phyloP scores from a whole-genome alignment of 2,797 vertebrate genomes.

The Poeciliopsis infans region DNA sequence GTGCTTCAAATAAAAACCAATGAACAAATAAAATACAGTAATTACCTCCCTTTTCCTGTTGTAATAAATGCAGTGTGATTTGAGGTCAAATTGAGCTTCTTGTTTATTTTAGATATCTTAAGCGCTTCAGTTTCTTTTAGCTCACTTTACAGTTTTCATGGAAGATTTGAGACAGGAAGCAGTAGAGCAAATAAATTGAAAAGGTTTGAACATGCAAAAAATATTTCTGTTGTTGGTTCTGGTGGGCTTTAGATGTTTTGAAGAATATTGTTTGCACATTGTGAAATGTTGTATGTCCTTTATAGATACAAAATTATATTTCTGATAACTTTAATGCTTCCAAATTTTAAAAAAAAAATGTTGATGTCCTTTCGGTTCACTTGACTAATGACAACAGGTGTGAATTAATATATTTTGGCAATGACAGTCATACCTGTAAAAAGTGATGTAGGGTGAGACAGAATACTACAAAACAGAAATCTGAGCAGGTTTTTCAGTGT shows the following conservation, averaged over 20 bases:
- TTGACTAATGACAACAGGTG: neutral
- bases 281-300: neutral
- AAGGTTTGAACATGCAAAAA: neutral
- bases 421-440: neutral
- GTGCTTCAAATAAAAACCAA: neutral
- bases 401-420: neutral
- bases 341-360: neutral
- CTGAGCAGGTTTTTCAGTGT: constrained; percentile 2
- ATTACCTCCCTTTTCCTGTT: neutral
- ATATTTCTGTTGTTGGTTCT: too few species aligned
- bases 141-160: neutral
- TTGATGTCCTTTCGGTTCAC: neutral
- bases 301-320: neutral
- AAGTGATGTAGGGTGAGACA: neutral
- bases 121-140: neutral
- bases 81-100: neutral
- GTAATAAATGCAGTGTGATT: neutral
- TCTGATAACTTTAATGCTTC: neutral
- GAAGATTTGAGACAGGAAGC: neutral
- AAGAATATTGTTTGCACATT: neutral
- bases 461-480: neutral
- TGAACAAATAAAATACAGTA: neutral
- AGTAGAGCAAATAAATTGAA: neutral
- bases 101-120: neutral
- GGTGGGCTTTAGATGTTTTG: neutral